A percentile compares a stretch with the other conserved stretches of the same genome.
phyloP scores from a whole-genome alignment of 2,888 invertebrate genomes.

The Xylocampa areola region DNA sequence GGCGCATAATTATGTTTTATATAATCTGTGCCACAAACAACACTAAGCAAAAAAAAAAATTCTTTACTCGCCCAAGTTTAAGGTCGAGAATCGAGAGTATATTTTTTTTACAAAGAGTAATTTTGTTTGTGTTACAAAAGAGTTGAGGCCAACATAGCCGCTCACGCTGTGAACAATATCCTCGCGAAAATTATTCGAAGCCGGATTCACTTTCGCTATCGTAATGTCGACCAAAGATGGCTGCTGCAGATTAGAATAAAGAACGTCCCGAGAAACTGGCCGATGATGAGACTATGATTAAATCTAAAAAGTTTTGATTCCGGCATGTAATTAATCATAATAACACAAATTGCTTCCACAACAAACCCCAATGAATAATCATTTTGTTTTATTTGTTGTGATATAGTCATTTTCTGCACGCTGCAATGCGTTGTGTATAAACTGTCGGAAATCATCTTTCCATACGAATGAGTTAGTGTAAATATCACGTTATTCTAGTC shows the following conservation, averaged over 20 bases:
- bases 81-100: conserved; percentile 52
- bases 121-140: conserved; percentile 47
- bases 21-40: conserved; percentile 24
- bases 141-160: conserved; percentile 48
- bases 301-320: conserved; percentile 41
- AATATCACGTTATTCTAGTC: conserved; percentile 54
- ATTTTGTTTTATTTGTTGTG: conserved; percentile 18
- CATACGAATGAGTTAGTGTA: conserved; percentile 43
- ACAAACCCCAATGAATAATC: conserved; percentile 26
- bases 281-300: conserved; percentile 48
- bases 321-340: conserved; percentile 33
- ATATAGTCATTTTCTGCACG: conserved; percentile 13
- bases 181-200: conserved; percentile 84
- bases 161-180: conserved; percentile 86
- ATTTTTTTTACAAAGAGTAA: conserved; percentile 34
- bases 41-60: conserved; percentile 16
- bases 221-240: conserved; percentile 66
- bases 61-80: conserved; percentile 40
- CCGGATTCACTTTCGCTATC: conserved; percentile 83
- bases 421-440: conserved; percentile 12
- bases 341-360: conserved; percentile 16
- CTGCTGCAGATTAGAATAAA: conserved; percentile 65
- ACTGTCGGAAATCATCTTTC: conserved; percentile 56
- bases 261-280: conserved; percentile 60
- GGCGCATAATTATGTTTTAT: conserved; percentile 42